These are phyloP conservation scores for Beaufortia kweichowensis DNA, from an alignment of 2,113 vertebrate species.

Conservation along the genomic window DNA sequence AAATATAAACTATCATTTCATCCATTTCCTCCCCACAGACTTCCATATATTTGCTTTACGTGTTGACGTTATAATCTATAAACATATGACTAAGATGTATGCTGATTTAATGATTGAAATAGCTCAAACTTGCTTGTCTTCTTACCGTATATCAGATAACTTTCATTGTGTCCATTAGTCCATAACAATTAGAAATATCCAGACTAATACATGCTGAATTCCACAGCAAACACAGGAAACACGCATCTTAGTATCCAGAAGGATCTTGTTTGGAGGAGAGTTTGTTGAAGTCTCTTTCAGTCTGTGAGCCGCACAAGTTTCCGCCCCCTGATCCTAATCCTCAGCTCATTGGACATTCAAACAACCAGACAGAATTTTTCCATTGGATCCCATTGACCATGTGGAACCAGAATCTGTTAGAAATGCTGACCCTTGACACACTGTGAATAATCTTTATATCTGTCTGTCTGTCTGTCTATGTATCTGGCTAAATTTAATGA, in stretches of 20 bases:
- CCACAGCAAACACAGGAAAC: background rate
- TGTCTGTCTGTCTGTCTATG: background rate
- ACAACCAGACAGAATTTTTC: background rate
- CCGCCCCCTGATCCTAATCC: constrained; percentile 27
- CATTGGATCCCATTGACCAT: constrained; percentile 24
- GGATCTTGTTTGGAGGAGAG: constrained; percentile 24
- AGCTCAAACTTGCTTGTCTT: background rate
- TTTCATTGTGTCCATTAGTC: background rate
- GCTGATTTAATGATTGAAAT: too few relatives aligned
- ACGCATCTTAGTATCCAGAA: constrained; percentile 37
- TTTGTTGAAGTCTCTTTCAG: constrained; percentile 28
- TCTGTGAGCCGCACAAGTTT: background rate
- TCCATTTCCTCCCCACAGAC: too few relatives aligned
- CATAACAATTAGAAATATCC: constrained; percentile 16
- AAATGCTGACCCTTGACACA: constrained; percentile 16
- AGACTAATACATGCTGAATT: background rate
- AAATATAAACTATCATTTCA: too few relatives aligned
- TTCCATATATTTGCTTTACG: too few relatives aligned
- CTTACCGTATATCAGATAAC: constrained; percentile 17
- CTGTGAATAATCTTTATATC: background rate
- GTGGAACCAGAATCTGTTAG: background rate
- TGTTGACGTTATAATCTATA: too few relatives aligned
- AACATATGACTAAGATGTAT: too few relatives aligned
- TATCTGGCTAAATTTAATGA: too few relatives aligned
- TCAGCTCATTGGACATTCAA: constrained; percentile 16